A percentile compares a stretch with the other conserved stretches of the same genome.
phyloP scores from a whole-genome alignment of 1,140 invertebrate genomes.

The Melipona quadrifasciata region DNA sequence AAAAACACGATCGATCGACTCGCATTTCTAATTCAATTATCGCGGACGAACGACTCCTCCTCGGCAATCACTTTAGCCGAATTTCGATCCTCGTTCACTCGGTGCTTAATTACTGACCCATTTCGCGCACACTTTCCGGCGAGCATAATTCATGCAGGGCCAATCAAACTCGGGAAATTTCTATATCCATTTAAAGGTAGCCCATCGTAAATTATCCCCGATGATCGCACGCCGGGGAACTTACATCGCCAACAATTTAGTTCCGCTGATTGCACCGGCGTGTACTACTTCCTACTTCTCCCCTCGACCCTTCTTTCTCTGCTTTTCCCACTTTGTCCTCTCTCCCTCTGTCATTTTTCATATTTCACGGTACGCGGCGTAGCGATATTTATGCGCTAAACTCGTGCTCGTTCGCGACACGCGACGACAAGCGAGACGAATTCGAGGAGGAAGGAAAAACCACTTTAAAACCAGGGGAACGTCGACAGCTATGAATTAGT shows the following conservation, averaged over 20 bases:
- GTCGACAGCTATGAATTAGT: not conserved
- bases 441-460: not conserved
- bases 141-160: conserved; percentile 43
- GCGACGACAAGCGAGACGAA: not conserved
- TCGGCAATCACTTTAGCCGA: conserved; percentile 21
- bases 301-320: not conserved
- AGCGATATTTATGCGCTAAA: not conserved
- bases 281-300: not conserved
- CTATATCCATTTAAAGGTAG: conserved; percentile 15
- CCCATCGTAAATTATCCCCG: conserved; percentile 9
- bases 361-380: not conserved
- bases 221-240: not conserved
- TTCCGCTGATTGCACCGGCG: not conserved
- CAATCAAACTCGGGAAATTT: conserved; percentile 47
- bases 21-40: conserved; percentile 45
- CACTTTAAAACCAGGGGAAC: not conserved
- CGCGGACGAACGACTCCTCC: conserved; percentile 15
- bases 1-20: not conserved
- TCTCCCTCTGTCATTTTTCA: not conserved
- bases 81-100: conserved; percentile 25
- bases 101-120: conserved; percentile 49
- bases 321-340: not conserved
- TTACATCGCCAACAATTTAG: not conserved
- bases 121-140: conserved; percentile 25
- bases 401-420: not conserved